A percentile compares a stretch with the other conserved stretches of the same genome.
Evolutionary conservation across 1,140 invertebrate genomes (phyloP).

Genomic region (Euura saliciscinereae): DNA sequence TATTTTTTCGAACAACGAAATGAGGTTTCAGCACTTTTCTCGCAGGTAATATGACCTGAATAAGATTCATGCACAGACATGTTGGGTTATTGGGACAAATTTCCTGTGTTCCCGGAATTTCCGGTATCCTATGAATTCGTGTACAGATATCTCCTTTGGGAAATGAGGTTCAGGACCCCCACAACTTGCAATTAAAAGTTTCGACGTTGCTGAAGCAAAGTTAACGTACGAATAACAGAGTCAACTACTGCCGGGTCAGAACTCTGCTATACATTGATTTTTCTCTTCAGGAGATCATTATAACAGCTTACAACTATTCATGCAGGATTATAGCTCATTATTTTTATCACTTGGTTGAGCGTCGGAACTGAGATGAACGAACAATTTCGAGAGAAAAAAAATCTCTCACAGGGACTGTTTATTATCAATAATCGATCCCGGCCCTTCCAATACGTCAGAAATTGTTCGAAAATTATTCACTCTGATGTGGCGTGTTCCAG

Average conservation of each 20-base stretch:
- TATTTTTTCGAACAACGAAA: too few relatives aligned
- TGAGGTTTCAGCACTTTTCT: too few relatives aligned
- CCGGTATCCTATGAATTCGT: not conserved
- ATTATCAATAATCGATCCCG: too few relatives aligned
- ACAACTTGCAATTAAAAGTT: conserved; percentile 60
- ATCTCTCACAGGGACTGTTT: not conserved
- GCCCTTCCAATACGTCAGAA: too few relatives aligned
- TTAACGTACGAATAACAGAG: conserved; percentile 56
- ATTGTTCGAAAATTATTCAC: too few relatives aligned
- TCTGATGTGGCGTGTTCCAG: too few relatives aligned
- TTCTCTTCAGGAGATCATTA: not conserved
- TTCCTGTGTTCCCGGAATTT: not conserved
- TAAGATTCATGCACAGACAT: not conserved
- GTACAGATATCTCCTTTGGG: conserved; percentile 38
- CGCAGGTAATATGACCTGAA: too few relatives aligned
- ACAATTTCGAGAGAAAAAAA: not conserved
- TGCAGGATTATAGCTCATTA: not conserved
- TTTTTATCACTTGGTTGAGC: not conserved
- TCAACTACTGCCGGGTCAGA: conserved; percentile 37
- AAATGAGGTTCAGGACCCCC: conserved; percentile 54
- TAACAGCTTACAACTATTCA: not conserved
- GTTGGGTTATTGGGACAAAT: not conserved
- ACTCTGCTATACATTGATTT: not conserved
- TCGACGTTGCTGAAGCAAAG: conserved; percentile 52
- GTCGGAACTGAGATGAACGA: not conserved